Percentiles rank a stretch among this genome's conserved stretches.
Evolutionary conservation across 1,140 invertebrate species (phyloP).

Genomic region (Gerris buenoi): DNA sequence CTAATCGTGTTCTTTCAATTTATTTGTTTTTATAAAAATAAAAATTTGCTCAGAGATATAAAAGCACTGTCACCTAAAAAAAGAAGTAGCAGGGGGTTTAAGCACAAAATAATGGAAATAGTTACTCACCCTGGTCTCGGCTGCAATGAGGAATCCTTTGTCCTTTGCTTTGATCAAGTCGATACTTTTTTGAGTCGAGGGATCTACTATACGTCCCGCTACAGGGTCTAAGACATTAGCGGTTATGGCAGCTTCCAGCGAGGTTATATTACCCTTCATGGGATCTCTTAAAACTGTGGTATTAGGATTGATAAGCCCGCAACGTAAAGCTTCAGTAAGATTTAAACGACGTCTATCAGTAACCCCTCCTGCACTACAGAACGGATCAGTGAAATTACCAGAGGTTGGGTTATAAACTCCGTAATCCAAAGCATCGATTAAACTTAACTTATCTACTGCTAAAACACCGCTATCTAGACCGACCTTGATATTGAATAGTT

Average conservation of each 20-base stretch:
- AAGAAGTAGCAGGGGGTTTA: neutral
- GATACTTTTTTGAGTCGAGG: slow-evolving; percentile 46
- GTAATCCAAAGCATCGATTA: slow-evolving; percentile 68
- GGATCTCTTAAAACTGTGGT: slow-evolving; percentile 69
- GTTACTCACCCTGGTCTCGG: slow-evolving; percentile 77
- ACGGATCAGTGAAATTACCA: slow-evolving; percentile 65
- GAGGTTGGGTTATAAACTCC: slow-evolving; percentile 65
- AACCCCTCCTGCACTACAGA: slow-evolving; percentile 43
- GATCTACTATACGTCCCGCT: slow-evolving; percentile 49
- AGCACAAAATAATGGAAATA: neutral
- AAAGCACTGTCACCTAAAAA: neutral
- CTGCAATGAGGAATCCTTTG: slow-evolving; percentile 70
- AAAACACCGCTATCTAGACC: slow-evolving; percentile 64
- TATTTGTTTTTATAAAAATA: neutral
- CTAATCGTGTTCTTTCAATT: too few species aligned
- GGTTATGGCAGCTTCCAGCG: slow-evolving; percentile 61
- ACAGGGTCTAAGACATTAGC: slow-evolving; percentile 57
- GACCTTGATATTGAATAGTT: slow-evolving; percentile 51
- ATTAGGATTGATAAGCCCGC: slow-evolving; percentile 67
- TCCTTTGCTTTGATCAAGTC: slow-evolving; percentile 76
- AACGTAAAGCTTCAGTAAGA: slow-evolving; percentile 56
- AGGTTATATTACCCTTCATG: slow-evolving; percentile 51
- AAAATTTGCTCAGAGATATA: neutral
- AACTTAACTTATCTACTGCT: slow-evolving; percentile 54
- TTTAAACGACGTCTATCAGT: slow-evolving; percentile 51